Conservation (phyloP, 92 coral and sea anemone genomes). For the Metridium senile region DNA sequence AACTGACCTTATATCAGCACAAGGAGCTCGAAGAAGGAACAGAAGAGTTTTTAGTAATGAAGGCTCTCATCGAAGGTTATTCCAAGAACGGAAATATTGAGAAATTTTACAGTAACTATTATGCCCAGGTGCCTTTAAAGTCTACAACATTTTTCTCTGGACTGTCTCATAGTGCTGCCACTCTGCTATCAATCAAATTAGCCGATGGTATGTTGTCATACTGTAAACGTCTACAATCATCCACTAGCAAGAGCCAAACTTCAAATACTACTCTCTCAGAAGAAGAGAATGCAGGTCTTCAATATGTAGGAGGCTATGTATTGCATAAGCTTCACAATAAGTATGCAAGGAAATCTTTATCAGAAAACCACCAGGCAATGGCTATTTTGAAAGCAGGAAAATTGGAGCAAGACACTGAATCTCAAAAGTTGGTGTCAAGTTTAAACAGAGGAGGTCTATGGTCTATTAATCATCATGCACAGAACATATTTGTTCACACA, state of each 20-base stretch:
- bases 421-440: constrained; percentile 28
- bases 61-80: constrained; percentile 38
- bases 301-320: constrained; percentile 47
- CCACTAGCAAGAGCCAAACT: constrained; percentile 6
- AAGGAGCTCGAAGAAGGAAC: too few relatives aligned
- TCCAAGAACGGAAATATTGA: constrained; percentile 48
- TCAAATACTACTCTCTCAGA: constrained; percentile 28
- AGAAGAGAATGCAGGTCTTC: constrained; percentile 37
- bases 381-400: constrained; percentile 52
- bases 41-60: too few relatives aligned
- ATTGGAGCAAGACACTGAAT: background rate
- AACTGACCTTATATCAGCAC: too few relatives aligned
- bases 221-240: constrained; percentile 17
- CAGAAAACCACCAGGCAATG: constrained; percentile 59
- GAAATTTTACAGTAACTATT: constrained; percentile 45
- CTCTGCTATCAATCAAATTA: constrained; percentile 50
- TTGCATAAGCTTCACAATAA: constrained; percentile 53
- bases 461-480: constrained; percentile 22
- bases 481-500: constrained; percentile 15
- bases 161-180: constrained; percentile 39
- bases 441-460: constrained; percentile 50
- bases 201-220: constrained; percentile 51
- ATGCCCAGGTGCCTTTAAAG: constrained; percentile 23
- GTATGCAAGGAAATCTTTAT: constrained; percentile 34
- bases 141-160: constrained; percentile 28